These are phyloP conservation scores for Piscicola geometra DNA, from an alignment of 2,888 invertebrate genomes.

Conservation along the genomic window DNA sequence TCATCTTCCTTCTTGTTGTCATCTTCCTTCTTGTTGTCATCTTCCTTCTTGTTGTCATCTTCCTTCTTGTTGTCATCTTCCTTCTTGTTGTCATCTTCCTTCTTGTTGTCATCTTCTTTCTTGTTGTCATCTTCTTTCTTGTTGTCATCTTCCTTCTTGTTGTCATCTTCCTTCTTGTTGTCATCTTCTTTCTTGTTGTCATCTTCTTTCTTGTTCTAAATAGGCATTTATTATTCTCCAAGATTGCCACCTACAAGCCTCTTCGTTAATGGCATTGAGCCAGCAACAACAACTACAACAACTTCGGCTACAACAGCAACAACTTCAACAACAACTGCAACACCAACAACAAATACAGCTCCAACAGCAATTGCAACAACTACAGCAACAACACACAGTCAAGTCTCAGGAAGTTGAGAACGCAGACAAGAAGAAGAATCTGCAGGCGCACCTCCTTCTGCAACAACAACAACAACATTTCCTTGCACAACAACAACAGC, in stretches of 20 bases:
- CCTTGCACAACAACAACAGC: background rate
- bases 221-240: background rate
- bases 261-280: slow-evolving; percentile 12
- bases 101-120: no score
- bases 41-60: no score
- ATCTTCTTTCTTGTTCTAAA: no score
- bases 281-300: slow-evolving; percentile 35
- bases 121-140: no score
- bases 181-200: no score
- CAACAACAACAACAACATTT: slow-evolving; percentile 3
- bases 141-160: no score
- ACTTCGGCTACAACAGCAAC: slow-evolving; percentile 51
- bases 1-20: no score
- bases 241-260: background rate
- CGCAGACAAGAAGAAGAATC: background rate
- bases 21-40: no score
- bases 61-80: no score
- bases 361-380: slow-evolving; percentile 26
- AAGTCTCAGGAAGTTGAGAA: background rate
- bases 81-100: no score
- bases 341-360: slow-evolving; percentile 56
- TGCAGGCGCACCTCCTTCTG: background rate
- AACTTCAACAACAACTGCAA: slow-evolving; percentile 51
- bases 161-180: no score
- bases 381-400: slow-evolving; percentile 10